Evolutionary conservation across 2,888 invertebrate species (phyloP).

Genomic region (Spodoptera picta): DNA sequence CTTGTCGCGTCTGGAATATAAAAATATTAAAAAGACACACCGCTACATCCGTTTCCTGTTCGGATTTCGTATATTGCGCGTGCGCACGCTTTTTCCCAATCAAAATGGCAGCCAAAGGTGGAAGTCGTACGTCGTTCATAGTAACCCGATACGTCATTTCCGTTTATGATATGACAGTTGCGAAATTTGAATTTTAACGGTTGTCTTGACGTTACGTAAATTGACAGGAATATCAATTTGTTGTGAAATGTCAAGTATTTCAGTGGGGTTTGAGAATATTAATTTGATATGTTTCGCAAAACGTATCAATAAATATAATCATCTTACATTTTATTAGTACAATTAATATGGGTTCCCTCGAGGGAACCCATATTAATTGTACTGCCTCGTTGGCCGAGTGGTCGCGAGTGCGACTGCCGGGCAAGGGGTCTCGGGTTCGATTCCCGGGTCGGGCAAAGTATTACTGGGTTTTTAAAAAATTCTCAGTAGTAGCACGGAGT

Average conservation of each 20-base stretch:
- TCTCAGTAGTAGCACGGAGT: too few species aligned
- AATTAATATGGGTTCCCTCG: too few species aligned
- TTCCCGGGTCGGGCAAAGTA: too few species aligned
- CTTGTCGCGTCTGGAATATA: constrained; percentile 76
- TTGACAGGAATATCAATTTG: constrained; percentile 50
- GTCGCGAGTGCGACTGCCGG: too few species aligned
- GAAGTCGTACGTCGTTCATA: constrained; percentile 61
- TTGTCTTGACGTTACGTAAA: constrained; percentile 35
- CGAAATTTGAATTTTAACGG: constrained; percentile 57
- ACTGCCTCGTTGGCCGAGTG: too few species aligned
- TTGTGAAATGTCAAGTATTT: constrained; percentile 27
- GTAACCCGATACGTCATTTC: constrained; percentile 58
- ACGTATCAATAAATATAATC: constrained; percentile 4
- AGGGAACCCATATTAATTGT: too few species aligned
- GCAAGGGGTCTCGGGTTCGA: too few species aligned
- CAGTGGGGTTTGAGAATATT: constrained; percentile 1
- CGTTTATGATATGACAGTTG: constrained; percentile 57
- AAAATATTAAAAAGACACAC: constrained; percentile 84
- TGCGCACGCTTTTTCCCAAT: constrained; percentile 68
- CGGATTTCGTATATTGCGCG: constrained; percentile 66
- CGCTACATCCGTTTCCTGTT: constrained; percentile 85
- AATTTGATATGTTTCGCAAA: constrained; percentile 11
- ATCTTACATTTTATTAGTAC: too few species aligned
- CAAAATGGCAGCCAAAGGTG: constrained; percentile 65
- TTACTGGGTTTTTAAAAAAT: too few species aligned